These are phyloP conservation scores for Loriculus beryllinus DNA, from an alignment of 2,797 vertebrate genomes.

Conservation along the genomic window DNA sequence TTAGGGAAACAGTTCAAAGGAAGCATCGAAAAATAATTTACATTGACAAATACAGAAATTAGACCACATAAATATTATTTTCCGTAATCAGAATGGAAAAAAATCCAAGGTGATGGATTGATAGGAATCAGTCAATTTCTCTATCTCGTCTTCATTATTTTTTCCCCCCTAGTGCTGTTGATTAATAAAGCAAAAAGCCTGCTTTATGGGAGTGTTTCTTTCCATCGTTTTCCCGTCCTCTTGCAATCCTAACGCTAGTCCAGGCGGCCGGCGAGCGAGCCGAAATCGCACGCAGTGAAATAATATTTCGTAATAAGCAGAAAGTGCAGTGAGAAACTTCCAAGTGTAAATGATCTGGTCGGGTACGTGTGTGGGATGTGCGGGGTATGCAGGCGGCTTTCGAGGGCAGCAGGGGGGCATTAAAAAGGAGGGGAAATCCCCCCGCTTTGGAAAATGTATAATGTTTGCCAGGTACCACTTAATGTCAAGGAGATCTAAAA, in stretches of 20 bases:
- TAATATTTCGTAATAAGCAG: neutral
- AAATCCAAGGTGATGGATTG: neutral
- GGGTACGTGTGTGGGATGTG: neutral
- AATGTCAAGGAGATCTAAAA: neutral
- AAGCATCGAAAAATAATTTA: neutral
- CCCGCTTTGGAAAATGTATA: neutral
- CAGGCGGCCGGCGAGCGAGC: neutral
- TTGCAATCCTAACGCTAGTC: neutral
- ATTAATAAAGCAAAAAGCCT: conserved; percentile 52
- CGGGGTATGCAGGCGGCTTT: neutral
- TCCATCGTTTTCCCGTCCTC: neutral
- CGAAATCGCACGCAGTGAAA: neutral
- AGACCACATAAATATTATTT: neutral
- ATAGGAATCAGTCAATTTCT: conserved; percentile 16
- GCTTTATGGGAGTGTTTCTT: neutral
- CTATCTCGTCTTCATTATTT: neutral
- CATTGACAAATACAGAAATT: neutral
- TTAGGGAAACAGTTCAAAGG: neutral
- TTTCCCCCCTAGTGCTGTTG: neutral
- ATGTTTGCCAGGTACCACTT: neutral
- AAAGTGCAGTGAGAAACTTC: conserved; percentile 24
- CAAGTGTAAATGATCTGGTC: neutral
- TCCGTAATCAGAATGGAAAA: neutral
- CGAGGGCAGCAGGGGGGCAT: neutral
- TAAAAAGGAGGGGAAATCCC: neutral